A percentile compares a stretch with the other conserved stretches of the same genome.
Evolutionary conservation across 2,888 invertebrate species (phyloP).

Genomic region (Tetranychus truncatus): DNA sequence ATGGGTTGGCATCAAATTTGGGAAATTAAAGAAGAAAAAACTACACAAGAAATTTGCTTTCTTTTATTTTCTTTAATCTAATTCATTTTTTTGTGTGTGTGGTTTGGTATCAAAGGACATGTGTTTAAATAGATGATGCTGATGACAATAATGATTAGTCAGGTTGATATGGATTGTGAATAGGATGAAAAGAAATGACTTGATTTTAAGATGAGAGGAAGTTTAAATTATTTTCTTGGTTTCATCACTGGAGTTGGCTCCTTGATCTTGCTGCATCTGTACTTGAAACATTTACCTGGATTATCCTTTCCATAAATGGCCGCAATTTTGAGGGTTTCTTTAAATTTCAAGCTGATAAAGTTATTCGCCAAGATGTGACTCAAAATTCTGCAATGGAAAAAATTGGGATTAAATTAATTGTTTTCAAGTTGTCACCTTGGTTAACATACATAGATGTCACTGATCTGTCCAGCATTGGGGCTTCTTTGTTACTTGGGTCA

Average conservation of each 20-base stretch:
- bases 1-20: too few species aligned
- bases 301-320: conserved; percentile 21
- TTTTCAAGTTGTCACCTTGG: background rate
- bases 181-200: background rate
- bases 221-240: background rate
- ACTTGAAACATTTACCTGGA: conserved; percentile 4
- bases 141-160: background rate
- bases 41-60: too few species aligned
- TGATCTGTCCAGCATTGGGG: conserved; percentile 24
- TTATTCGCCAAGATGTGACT: conserved; percentile 26
- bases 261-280: conserved; percentile 7
- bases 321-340: conserved; percentile 24
- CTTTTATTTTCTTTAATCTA: too few species aligned
- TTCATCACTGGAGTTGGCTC: background rate
- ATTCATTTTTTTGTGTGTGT: too few species aligned
- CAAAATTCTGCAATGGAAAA: conserved; percentile 23
- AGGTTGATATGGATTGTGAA: background rate
- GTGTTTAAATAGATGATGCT: too few species aligned
- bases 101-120: too few species aligned
- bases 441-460: conserved; percentile 27
- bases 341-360: conserved; percentile 25
- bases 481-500: conserved; percentile 23
- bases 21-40: too few species aligned
- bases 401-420: background rate
- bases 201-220: background rate